These are phyloP conservation scores for Collichthys lucidus DNA, from an alignment of 2,113 vertebrate genomes.

Conservation along the genomic window DNA sequence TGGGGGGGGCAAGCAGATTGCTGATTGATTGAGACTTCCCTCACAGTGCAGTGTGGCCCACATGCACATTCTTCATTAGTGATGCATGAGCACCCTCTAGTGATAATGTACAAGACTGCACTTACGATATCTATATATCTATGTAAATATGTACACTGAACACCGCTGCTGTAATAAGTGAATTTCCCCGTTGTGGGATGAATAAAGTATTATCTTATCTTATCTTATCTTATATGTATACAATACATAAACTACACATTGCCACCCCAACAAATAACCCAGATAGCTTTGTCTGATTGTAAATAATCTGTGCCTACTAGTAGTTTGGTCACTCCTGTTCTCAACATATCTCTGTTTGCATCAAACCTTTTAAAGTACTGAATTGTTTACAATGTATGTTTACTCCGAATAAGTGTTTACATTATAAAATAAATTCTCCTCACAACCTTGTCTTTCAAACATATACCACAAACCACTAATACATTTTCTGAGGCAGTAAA, in stretches of 20 bases:
- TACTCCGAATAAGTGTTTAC: not conserved
- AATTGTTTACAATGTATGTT: not conserved
- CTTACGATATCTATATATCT: no score
- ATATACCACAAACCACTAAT: slow-evolving; percentile 1
- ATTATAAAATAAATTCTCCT: not conserved
- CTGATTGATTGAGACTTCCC: not conserved
- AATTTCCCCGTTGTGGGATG: no score
- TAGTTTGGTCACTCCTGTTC: not conserved
- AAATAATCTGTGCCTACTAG: not conserved
- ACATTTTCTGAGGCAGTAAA: not conserved
- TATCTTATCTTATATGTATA: no score
- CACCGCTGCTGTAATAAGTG: no score
- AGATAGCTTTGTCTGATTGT: not conserved
- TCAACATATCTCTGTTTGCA: not conserved
- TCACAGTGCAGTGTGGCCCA: not conserved
- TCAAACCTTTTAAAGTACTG: not conserved
- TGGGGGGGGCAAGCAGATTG: not conserved
- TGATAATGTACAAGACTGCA: slow-evolving; percentile 35
- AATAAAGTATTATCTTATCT: no score
- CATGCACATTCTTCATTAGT: slow-evolving; percentile 1
- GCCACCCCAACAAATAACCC: not conserved
- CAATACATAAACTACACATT: not conserved
- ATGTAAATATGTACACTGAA: no score
- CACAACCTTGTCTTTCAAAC: not conserved
- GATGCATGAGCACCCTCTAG: slow-evolving; percentile 60